Percentiles rank a stretch among this genome's conserved stretches.
Evolutionary conservation across 2,797 vertebrate genomes (phyloP).

Genomic region (Mionectes olivaceus): DNA sequence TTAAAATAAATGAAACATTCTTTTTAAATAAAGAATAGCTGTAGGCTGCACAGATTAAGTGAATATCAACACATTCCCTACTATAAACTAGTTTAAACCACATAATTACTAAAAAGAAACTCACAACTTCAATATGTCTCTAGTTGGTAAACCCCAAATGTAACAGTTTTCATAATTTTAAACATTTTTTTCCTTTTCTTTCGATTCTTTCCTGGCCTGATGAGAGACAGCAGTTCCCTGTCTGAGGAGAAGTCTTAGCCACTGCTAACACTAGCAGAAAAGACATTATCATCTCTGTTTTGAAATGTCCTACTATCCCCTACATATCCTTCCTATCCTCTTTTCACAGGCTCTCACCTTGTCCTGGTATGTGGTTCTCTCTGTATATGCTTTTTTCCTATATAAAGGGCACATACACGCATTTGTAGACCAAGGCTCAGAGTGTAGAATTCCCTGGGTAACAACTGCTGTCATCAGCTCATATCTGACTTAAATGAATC

Average conservation of each 20-base stretch:
- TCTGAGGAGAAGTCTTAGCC: background rate
- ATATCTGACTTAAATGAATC: background rate
- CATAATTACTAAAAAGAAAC: background rate
- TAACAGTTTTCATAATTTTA: too few species aligned
- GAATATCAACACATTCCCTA: background rate
- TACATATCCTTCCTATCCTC: background rate
- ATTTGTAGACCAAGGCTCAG: background rate
- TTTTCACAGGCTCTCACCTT: background rate
- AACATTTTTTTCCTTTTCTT: background rate
- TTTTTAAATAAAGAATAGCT: background rate
- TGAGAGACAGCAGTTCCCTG: background rate
- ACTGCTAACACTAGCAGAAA: background rate
- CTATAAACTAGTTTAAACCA: background rate
- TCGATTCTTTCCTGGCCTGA: background rate
- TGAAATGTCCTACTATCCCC: background rate
- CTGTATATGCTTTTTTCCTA: background rate
- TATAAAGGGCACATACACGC: background rate
- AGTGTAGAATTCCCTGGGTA: background rate
- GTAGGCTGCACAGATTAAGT: background rate
- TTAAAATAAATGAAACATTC: too few species aligned
- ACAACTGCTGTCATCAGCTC: background rate
- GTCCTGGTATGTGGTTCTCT: background rate
- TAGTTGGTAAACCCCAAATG: too few species aligned
- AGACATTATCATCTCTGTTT: background rate
- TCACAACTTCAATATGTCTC: background rate